Base-by-base conservation (phyloP, 2,888 invertebrate genomes). In the Mythimna ferrago region DNA sequence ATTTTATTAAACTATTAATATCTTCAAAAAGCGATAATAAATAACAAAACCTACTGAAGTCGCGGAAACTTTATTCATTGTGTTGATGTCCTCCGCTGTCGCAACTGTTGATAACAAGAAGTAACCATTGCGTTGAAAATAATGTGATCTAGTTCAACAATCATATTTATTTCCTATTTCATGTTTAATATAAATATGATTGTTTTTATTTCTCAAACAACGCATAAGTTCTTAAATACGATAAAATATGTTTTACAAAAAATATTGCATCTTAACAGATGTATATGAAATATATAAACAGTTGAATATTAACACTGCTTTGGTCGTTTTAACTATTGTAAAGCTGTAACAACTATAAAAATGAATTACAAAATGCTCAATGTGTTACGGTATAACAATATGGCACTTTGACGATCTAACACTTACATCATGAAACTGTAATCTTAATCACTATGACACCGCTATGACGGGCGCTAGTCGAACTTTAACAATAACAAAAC, bases 391-490 rank as follows among this genome's bases (percentile, higher is more conserved):
- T 81, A 82, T 85, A 81, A 83, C 87, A 87, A 83, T 83, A 84
- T 85, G 85, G 81, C 84, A 87, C 86, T 87, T 87, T 88, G 93
- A 92, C 93, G 94, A 95, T 94, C 94, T 93, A 92, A 91, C 94
- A 95, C 95, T 94, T 94, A 86, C 80, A 86, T 91, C 92, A 93
- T 91, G 94, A 92, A 92, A 95, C 94, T 94, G 94, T 95, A 95
- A 94, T 92, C 95, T 95, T 95, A 95, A 92, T 89, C 89, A 92
- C 93, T 94, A 94, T 90, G 88, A 90, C 87, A 86, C 78, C 82
- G 76, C 61, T 61, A 61, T 61, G 61, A 61, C 83, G 83, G 86
- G 80, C 81, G 82, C 86, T 84, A 88, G 87, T 87, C 86, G 82
- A 87, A 76, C 80, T 83, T 83, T 78, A 82, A 83, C 82, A 78